A percentile compares a stretch with the other conserved stretches of the same genome.
phyloP scores from a whole-genome alignment of 2,888 invertebrate genomes.

The Piscicola geometra region DNA sequence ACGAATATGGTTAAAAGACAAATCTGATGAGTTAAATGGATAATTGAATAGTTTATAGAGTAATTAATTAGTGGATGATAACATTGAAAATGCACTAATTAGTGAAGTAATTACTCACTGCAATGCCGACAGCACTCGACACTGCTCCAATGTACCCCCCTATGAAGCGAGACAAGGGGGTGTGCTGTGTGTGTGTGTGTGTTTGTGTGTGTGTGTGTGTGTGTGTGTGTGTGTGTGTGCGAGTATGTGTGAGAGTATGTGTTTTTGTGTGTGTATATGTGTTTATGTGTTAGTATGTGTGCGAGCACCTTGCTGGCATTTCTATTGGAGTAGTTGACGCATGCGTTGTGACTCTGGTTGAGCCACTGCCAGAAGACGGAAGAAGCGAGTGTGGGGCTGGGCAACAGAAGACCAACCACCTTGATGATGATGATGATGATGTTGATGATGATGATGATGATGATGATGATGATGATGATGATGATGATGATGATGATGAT shows the following conservation, averaged over 20 bases:
- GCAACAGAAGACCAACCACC: conserved; percentile 58
- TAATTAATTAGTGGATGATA: too few relatives aligned
- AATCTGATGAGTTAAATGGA: too few relatives aligned
- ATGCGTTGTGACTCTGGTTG: conserved; percentile 60
- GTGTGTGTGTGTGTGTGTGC: conserved; percentile 12
- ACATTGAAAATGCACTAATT: too few relatives aligned
- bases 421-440: conserved; percentile 37
- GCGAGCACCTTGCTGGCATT: conserved; percentile 58
- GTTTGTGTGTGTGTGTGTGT: not conserved
- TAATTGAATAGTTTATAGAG: too few relatives aligned
- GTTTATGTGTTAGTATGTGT: not conserved
- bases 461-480: too few relatives aligned
- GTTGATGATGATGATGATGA: too few relatives aligned
- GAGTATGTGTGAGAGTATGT: not conserved
- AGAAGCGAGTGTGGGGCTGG: conserved; percentile 55
- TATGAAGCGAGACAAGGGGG: conserved; percentile 55
- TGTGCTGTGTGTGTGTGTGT: conserved; percentile 41
- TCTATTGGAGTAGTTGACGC: conserved; percentile 59
- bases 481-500: too few relatives aligned
- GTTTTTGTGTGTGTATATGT: not conserved
- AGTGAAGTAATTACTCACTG: conserved; percentile 53
- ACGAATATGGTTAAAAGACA: too few relatives aligned
- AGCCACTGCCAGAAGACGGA: conserved; percentile 60
- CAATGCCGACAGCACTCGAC: conserved; percentile 57
- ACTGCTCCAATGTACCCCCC: conserved; percentile 59